phyloP scores from a whole-genome alignment of 35 echinoderm and acorn worm genomes.

The Anneissia japonica region DNA sequence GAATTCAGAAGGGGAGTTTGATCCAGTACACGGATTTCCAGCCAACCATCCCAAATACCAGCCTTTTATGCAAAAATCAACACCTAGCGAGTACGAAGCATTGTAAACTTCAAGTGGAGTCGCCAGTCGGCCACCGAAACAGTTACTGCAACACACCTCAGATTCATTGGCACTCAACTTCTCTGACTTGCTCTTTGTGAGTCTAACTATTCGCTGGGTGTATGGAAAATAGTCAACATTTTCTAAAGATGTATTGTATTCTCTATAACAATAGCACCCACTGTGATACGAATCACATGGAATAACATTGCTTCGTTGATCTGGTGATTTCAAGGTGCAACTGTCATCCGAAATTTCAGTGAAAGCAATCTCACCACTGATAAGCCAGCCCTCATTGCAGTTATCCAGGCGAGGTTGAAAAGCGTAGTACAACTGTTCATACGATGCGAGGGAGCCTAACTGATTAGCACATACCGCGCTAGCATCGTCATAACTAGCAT shows the following conservation, averaged over 20 bases:
- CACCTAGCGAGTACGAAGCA: not conserved
- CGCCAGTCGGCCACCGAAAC: not conserved
- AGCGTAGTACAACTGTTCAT: not conserved
- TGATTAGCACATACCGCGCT: not conserved
- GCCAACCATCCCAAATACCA: not conserved
- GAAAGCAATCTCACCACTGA: not conserved
- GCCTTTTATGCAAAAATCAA: not conserved
- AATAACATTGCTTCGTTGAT: not conserved
- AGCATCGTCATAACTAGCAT: not conserved
- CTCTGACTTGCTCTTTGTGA: not conserved
- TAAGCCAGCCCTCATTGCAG: not conserved
- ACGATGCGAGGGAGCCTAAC: not conserved
- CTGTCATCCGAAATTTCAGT: not conserved
- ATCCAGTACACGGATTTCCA: not conserved
- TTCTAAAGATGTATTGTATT: not conserved
- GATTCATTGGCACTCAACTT: not conserved
- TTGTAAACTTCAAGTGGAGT: not conserved
- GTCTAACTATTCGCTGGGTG: not conserved
- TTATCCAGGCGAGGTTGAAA: not conserved
- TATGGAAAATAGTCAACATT: not conserved
- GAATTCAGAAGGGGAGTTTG: not conserved
- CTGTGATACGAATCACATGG: not conserved
- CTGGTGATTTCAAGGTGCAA: not conserved
- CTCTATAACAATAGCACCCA: not conserved
- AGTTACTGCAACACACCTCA: not conserved